A percentile compares a stretch with the other conserved stretches of the same genome.
Conservation (phyloP, 2,113 vertebrate species). For the Delphinapterus leucas region DNA sequence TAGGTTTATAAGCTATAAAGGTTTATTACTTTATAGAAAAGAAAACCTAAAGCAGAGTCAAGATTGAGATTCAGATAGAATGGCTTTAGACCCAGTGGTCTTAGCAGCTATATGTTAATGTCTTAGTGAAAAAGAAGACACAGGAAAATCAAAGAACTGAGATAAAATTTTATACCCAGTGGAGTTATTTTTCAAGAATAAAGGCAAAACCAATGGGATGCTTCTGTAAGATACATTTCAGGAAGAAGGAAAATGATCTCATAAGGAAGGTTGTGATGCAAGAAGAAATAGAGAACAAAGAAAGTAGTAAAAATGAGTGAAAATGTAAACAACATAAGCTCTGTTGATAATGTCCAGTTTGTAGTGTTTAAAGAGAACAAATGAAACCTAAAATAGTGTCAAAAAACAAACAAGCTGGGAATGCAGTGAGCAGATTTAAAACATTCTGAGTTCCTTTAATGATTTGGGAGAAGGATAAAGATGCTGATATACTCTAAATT, state of each 20-base stretch:
- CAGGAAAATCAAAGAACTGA: background rate
- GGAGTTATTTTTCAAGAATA: background rate
- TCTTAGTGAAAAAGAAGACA: background rate
- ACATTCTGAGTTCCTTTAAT: background rate
- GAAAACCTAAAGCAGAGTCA: background rate
- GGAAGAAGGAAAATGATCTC: background rate
- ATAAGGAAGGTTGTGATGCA: background rate
- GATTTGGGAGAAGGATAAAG: background rate
- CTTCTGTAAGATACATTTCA: background rate
- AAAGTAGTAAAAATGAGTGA: background rate
- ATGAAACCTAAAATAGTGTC: background rate
- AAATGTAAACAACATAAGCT: background rate
- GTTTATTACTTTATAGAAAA: background rate
- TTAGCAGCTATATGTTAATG: too few species aligned
- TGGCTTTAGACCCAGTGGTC: background rate
- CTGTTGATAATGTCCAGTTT: too few species aligned
- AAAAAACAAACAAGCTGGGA: background rate
- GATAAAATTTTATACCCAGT: background rate
- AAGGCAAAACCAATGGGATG: background rate
- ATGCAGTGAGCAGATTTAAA: background rate
- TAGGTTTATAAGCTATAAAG: background rate
- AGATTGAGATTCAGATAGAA: background rate
- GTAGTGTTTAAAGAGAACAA: background rate
- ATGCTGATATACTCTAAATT: background rate
- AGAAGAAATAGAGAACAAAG: background rate